Conservation (phyloP, 1,140 invertebrate species). For the Drosophila tani region DNA sequence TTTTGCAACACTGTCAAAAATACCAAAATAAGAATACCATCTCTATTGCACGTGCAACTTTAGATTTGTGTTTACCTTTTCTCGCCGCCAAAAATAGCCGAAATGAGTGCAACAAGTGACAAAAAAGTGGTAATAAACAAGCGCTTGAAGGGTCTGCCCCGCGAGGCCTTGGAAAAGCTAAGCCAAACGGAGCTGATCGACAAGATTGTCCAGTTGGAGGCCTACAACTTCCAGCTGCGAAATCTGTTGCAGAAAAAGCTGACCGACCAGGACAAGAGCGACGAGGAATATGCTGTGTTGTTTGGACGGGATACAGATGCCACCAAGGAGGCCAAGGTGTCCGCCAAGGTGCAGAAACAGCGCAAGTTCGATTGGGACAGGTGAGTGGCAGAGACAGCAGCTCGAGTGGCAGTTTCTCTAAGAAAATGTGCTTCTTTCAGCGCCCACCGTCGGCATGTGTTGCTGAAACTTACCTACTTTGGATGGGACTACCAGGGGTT, state of each 20-base stretch:
- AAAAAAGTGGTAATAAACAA: conserved; percentile 76
- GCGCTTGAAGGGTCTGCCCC: conserved; percentile 25
- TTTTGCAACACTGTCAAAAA: no score
- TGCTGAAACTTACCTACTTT: conserved; percentile 95
- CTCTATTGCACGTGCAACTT: no score
- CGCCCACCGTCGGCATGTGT: conserved; percentile 91
- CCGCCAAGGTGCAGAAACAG: conserved; percentile 38
- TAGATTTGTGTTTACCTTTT: background rate
- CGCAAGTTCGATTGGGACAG: conserved; percentile 33
- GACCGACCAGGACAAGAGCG: conserved; percentile 15
- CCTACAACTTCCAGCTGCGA: conserved; percentile 33
- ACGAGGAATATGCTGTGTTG: conserved; percentile 10
- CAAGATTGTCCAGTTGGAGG: conserved; percentile 31
- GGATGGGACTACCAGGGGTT: conserved; percentile 92
- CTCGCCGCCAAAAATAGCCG: background rate
- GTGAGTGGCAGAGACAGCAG: background rate
- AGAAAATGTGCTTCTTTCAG: conserved; percentile 71
- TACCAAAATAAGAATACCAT: background rate
- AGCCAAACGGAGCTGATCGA: conserved; percentile 24
- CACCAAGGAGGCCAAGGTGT: background rate
- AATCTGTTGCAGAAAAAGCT: conserved; percentile 34
- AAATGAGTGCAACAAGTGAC: conserved; percentile 38
- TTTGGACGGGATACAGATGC: background rate
- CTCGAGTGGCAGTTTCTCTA: no score
- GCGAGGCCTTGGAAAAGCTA: conserved; percentile 22